phyloP scores from a whole-genome alignment of 2,113 vertebrate genomes.

The Glaucidium brasilianum region DNA sequence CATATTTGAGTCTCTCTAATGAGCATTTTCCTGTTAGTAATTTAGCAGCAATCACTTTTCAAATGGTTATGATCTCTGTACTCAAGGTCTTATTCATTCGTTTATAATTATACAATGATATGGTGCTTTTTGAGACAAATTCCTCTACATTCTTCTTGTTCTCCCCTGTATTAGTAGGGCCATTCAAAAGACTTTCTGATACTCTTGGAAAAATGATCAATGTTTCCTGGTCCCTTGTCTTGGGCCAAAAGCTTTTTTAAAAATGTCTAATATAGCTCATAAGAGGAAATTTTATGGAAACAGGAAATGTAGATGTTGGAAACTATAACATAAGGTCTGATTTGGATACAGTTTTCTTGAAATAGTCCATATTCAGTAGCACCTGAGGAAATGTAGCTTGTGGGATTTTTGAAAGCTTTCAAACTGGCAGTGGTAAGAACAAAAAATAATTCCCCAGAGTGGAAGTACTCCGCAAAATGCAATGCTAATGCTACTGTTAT shows the following conservation, averaged over 20 bases:
- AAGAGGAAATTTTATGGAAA: not conserved
- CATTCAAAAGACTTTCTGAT: not conserved
- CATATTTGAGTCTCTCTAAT: not conserved
- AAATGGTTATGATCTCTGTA: not conserved
- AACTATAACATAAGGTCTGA: not conserved
- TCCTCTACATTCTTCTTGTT: not conserved
- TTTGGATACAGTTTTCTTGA: constrained; percentile 11
- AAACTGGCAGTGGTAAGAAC: constrained; percentile 26
- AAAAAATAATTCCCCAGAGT: constrained; percentile 51
- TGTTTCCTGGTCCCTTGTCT: not conserved
- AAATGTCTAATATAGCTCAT: not conserved
- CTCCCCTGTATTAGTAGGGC: not conserved
- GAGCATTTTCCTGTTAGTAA: not conserved
- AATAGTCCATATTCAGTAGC: constrained; percentile 36
- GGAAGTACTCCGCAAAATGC: constrained; percentile 40
- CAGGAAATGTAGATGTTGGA: not conserved
- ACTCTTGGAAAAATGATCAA: not conserved
- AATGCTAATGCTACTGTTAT: constrained; percentile 27
- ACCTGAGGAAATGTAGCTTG: constrained; percentile 29
- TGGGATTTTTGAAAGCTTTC: constrained; percentile 43
- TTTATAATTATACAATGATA: not conserved
- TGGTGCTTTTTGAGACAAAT: not conserved
- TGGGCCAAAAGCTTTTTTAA: not conserved
- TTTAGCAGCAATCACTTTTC: not conserved
- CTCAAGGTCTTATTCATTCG: not conserved